Evolutionary conservation across 2,113 vertebrate genomes (phyloP).

Genomic region (Tympanuchus pallidicinctus): DNA sequence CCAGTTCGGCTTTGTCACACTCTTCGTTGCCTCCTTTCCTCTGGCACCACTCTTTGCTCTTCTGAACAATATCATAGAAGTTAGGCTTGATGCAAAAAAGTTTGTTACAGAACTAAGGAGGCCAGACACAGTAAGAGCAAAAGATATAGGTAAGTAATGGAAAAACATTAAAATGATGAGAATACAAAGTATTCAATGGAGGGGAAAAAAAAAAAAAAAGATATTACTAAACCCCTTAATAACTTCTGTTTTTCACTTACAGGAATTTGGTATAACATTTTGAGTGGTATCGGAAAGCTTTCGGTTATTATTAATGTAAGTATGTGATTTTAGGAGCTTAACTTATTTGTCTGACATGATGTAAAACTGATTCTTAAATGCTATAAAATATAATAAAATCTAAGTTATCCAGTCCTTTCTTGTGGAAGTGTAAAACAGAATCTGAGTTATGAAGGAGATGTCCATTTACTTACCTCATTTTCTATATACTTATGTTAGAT

Average conservation of each 20-base stretch:
- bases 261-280: slow-evolving; percentile 99
- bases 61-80: slow-evolving; percentile 97
- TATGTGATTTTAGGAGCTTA: slow-evolving; percentile 44
- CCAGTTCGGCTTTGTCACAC: slow-evolving; percentile 96
- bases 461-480: background rate
- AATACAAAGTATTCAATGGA: background rate
- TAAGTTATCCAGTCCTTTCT: background rate
- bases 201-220: background rate
- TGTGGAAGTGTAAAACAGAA: background rate
- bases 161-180: background rate
- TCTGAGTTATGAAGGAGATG: background rate
- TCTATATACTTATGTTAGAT: background rate
- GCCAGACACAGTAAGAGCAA: slow-evolving; percentile 92
- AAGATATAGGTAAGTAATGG: slow-evolving; percentile 90
- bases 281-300: slow-evolving; percentile 95
- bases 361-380: background rate
- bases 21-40: slow-evolving; percentile 98
- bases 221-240: background rate
- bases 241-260: slow-evolving; percentile 48
- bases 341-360: background rate
- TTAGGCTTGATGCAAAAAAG: slow-evolving; percentile 95
- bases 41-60: slow-evolving; percentile 95
- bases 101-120: slow-evolving; percentile 92
- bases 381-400: background rate
- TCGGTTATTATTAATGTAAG: slow-evolving; percentile 99